These are phyloP conservation scores for Watsonalla cultraria DNA, from an alignment of 2,888 invertebrate genomes.

Conservation along the genomic window DNA sequence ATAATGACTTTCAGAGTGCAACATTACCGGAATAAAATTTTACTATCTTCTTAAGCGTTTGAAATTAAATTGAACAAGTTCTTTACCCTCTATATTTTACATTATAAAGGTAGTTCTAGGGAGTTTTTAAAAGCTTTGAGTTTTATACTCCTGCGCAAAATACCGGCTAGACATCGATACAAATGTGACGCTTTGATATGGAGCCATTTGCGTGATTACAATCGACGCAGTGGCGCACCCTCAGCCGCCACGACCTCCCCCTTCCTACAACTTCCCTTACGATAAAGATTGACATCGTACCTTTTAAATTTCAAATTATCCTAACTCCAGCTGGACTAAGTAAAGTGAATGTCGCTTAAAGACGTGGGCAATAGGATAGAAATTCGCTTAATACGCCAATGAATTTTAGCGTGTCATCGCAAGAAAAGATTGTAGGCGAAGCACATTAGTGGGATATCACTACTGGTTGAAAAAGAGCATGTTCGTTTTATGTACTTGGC, in stretches of 20 bases:
- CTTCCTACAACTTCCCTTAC: constrained; percentile 69
- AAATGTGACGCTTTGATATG: constrained; percentile 74
- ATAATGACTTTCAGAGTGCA: constrained; percentile 15
- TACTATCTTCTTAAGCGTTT: neutral
- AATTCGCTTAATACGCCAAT: constrained; percentile 25
- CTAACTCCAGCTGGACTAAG: constrained; percentile 42
- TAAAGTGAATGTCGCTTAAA: constrained; percentile 47
- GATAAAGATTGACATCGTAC: constrained; percentile 75
- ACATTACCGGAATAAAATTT: neutral
- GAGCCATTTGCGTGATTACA: constrained; percentile 77
- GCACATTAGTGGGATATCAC: constrained; percentile 75
- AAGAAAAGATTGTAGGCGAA: constrained; percentile 74
- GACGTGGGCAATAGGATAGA: constrained; percentile 32
- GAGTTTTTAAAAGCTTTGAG: no score
- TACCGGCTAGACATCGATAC: constrained; percentile 63
- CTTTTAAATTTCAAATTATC: constrained; percentile 69
- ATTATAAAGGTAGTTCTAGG: neutral
- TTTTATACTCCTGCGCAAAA: constrained; percentile 43
- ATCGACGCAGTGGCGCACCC: constrained; percentile 75
- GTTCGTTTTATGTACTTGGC: constrained; percentile 59
- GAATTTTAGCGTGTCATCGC: constrained; percentile 71
- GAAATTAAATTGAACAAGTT: neutral
- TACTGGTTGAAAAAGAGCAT: constrained; percentile 65
- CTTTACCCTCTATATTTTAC: neutral
- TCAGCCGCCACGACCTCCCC: constrained; percentile 50